Evolutionary conservation across 2,113 vertebrate genomes (phyloP), one percentile per base, ranked within the genome.

Genomic region (Lichenostomus cassidix): DNA sequence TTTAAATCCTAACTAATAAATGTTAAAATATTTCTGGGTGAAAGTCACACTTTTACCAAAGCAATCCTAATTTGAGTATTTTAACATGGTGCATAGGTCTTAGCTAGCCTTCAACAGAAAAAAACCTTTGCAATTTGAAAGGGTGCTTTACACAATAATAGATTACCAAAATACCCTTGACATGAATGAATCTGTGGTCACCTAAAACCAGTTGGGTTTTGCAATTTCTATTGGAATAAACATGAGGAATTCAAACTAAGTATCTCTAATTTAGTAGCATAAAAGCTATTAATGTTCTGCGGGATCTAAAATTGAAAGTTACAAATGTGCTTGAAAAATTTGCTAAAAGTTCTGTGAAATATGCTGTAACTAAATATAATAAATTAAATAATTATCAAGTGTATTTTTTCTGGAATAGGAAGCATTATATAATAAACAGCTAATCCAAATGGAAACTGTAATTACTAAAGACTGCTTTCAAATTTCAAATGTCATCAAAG

Each of bases 401-500:
- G 13, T 17, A 29, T 20, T 58, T 78, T 63, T 94, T 85, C 47
- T 75, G 16, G 33, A 76, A 75, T 92, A 64, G 46, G 35, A 87
- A 70, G 9, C 19, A 28, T 75, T 92, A 42, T 59, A 17, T 75
- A 92, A 74, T 74, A 87, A 89, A 87, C 35, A 75, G 44, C 44
- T 75, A 76, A 84, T 91, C 39, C n/a, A 87, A 53, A 29, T 73
- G 39, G 83, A 92, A 95, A 86, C 41, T 42, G 13, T 35, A 77
- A 58, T 79, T 87, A 58, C 37, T 73, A 42, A 91, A 83, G 73
- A 11, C 37, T 58, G 31, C 53, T 92, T 87, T 89, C 49, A 85
- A 55, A 74, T 81, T 92, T 89, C n/a, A 80, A 53, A 91, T 62
- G 27, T 80, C 62, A 76, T 92, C 49, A 46, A 65, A 91, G 25